phyloP scores from a whole-genome alignment of 2,797 vertebrate genomes.

The Pipistrellus pygmaeus region DNA sequence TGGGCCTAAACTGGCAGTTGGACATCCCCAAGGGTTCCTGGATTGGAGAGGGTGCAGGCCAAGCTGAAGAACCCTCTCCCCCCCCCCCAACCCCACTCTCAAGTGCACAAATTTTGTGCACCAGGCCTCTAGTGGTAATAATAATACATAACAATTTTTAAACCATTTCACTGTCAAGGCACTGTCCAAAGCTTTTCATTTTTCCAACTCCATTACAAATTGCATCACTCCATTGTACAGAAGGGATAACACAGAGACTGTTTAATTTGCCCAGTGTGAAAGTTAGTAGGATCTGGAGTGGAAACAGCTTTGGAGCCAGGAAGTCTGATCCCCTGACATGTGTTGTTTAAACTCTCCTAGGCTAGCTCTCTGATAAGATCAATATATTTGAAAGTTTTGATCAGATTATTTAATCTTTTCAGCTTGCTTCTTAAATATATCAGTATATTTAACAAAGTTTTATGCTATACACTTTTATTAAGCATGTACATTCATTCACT shows the following conservation, averaged over 20 bases:
- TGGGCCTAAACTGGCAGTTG: too few relatives aligned
- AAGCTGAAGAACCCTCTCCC: too few relatives aligned
- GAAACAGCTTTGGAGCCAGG: background rate
- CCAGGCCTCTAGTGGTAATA: background rate
- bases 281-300: background rate
- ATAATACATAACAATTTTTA: background rate
- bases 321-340: background rate
- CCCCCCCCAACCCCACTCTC: too few relatives aligned
- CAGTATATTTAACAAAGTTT: background rate
- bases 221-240: background rate
- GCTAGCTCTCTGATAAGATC: background rate
- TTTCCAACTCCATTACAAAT: background rate
- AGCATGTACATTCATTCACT: background rate
- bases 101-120: too few relatives aligned
- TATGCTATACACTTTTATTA: background rate
- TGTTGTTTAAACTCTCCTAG: background rate
- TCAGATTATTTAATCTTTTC: background rate
- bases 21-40: too few relatives aligned
- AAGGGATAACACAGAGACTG: background rate
- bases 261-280: background rate
- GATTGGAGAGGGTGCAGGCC: too few relatives aligned
- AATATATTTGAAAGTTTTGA: background rate
- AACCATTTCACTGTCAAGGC: background rate
- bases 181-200: background rate
- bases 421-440: background rate